phyloP scores from a whole-genome alignment of 2,113 vertebrate genomes.

The Castor canadensis region DNA sequence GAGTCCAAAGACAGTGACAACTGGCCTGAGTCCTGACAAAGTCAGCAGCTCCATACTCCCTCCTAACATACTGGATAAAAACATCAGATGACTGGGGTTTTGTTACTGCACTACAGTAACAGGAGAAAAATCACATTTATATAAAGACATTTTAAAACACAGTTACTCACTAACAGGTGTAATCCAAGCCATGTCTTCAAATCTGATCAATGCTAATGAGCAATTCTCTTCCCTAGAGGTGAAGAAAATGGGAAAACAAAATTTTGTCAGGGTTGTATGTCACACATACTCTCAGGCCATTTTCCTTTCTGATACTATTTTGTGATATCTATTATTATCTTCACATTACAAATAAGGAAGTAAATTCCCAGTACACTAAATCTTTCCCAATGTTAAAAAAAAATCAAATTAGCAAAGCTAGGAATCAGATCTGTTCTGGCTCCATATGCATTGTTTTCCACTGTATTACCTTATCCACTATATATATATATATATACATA shows the following conservation, averaged over 20 bases:
- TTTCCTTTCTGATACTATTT: not conserved
- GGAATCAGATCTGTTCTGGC: not conserved
- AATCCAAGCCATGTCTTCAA: not conserved
- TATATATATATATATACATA: not conserved
- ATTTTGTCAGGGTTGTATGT: not conserved
- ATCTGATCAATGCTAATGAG: not conserved
- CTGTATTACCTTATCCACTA: not conserved
- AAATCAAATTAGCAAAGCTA: not conserved
- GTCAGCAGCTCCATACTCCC: fast-evolving
- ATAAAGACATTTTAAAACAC: not conserved
- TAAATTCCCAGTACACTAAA: not conserved
- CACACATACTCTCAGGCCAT: not conserved
- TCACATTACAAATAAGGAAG: not conserved
- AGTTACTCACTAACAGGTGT: not conserved
- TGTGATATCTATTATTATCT: not conserved
- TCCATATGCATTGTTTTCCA: not conserved
- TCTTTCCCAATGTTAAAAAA: not conserved
- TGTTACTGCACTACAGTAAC: not conserved
- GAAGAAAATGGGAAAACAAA: not conserved
- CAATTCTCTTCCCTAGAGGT: not conserved
- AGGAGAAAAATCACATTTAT: not conserved
- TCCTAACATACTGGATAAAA: not conserved
- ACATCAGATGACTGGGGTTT: not conserved
- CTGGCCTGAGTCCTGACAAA: not conserved
- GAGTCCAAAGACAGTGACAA: not conserved